Evolutionary conservation across 2,888 invertebrate species (phyloP), one percentile per base, ranked within the genome.

Genomic region (Automeris io): DNA sequence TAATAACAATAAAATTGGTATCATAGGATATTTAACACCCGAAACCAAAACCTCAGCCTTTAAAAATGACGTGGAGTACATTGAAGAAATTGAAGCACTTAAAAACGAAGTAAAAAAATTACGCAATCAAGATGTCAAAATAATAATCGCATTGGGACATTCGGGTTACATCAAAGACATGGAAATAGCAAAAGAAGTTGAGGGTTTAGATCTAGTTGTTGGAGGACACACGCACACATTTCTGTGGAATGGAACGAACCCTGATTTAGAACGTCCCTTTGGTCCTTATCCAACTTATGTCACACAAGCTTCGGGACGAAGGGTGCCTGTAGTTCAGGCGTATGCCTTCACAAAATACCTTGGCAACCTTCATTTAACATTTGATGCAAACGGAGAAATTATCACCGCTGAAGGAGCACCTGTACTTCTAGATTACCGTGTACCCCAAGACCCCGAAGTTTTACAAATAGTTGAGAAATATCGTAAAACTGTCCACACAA

Each of bases 201-300:
- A 92, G 1, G 92, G 93, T 4, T 82, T 97, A 7, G 96, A 96
- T 73, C 74, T 96, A 23, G 94, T 97, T 0, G 91, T 97, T 41
- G 97, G 97, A 3, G 97, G 97, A 0, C 97, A 97, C 64, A 92
- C 95, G 0, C 94, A 97, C 58, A 95, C 96, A 0, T 97, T 97
- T 63, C 85, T 97, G 1, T 97, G 93, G 87, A 93, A 90, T 47
- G 96, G 95, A 0, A 65, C 77, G 0, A 87, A 81, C 25, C 95
- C 94, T 0, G 93, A 94, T 61, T 63, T 73, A 0, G 96, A 97
- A 61, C 58, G 73, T 16, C 79, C 91, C 0, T 88, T 90, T 45
- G 95, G 93, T 0, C 87, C 90, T 0, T 97, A 97, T 76, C 97
- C 97, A 0, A 91, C 90, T 0, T 88, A 92, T 29, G 87, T 96